A percentile compares a stretch with the other conserved stretches of the same genome.
Conservation (phyloP, 2,888 invertebrate genomes). For the Drosophila robusta region DNA sequence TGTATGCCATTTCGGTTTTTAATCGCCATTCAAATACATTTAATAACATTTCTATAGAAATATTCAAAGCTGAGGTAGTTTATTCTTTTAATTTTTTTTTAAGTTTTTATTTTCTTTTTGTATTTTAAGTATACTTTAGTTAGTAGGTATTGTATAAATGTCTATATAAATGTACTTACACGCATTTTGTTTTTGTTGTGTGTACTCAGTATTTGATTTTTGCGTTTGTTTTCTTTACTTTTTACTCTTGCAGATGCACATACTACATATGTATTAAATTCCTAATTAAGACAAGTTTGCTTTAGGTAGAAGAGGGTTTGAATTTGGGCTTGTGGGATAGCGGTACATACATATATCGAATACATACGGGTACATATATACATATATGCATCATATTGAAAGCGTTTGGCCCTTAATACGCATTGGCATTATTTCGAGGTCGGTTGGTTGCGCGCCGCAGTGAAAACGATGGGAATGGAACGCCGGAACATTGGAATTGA, state of each 20-base stretch:
- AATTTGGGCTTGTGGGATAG: conserved; percentile 31
- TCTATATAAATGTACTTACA: conserved; percentile 44
- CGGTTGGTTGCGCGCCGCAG: not conserved
- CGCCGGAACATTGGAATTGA: conserved; percentile 13
- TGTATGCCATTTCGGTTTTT: conserved; percentile 46
- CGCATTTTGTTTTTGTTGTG: conserved; percentile 16
- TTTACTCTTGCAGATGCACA: conserved; percentile 15
- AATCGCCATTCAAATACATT: conserved; percentile 66
- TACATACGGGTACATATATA: conserved; percentile 10
- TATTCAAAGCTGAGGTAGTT: conserved; percentile 83
- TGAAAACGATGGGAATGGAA: conserved; percentile 5
- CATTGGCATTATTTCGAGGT: conserved; percentile 21
- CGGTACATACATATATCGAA: conserved; percentile 8
- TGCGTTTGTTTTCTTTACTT: conserved; percentile 12
- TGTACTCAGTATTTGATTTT: conserved; percentile 20
- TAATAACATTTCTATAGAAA: conserved; percentile 78
- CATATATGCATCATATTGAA: conserved; percentile 27
- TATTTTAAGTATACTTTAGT: conserved; percentile 35
- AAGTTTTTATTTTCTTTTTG: conserved; percentile 41
- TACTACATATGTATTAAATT: conserved; percentile 33
- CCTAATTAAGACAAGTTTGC: conserved; percentile 21
- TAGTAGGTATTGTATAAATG: conserved; percentile 38
- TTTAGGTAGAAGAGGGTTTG: conserved; percentile 13
- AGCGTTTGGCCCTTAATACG: conserved; percentile 41
- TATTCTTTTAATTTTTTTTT: conserved; percentile 67